phyloP scores from a whole-genome alignment of 2,113 vertebrate species.

The Phasianus colchicus region DNA sequence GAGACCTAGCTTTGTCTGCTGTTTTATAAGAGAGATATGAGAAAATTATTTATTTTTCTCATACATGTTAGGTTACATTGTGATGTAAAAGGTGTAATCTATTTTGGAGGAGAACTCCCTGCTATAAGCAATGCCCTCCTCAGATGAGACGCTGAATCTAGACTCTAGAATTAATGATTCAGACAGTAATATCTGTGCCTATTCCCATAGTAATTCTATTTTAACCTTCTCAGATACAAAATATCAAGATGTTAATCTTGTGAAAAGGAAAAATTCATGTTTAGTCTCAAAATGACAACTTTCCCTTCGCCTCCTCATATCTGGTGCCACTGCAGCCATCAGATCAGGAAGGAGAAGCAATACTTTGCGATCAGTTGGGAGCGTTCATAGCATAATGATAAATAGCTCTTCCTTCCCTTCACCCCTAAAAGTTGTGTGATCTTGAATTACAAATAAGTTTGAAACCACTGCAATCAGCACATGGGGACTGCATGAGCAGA shows the following conservation, averaged over 20 bases:
- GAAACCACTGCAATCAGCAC: background rate
- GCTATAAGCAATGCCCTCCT: background rate
- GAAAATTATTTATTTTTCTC: background rate
- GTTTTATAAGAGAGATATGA: background rate
- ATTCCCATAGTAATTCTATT: background rate
- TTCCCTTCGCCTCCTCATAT: background rate
- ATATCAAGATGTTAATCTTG: background rate
- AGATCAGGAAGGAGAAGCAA: background rate
- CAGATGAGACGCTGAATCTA: background rate
- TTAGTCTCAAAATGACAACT: background rate
- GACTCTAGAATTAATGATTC: background rate
- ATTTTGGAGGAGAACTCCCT: background rate
- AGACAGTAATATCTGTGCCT: background rate
- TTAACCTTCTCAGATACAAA: background rate
- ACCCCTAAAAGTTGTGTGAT: background rate
- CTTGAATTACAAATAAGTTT: constrained; percentile 12
- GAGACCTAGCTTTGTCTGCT: background rate
- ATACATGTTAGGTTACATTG: background rate
- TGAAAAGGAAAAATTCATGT: background rate
- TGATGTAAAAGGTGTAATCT: background rate
- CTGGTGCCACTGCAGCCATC: background rate
- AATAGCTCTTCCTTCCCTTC: background rate
- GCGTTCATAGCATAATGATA: background rate
- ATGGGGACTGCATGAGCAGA: background rate
- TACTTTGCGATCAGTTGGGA: background rate